phyloP scores from a whole-genome alignment of 2,113 vertebrate genomes.

The Malaclemys terrapin region DNA sequence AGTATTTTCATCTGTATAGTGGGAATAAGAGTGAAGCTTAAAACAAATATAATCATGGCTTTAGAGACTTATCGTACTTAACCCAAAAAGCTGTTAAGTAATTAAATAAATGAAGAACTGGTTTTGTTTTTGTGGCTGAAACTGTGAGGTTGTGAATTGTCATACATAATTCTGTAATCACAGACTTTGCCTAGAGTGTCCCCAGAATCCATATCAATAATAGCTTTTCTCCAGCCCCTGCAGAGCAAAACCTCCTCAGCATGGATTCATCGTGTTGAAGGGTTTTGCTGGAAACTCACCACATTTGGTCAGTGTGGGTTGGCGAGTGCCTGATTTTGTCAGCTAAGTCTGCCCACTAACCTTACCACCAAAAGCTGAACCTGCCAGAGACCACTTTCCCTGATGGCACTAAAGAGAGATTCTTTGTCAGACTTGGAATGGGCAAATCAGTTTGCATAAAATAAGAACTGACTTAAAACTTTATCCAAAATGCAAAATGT shows the following conservation, averaged over 20 bases:
- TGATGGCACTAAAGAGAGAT: constrained; percentile 1
- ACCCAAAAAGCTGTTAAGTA: neutral
- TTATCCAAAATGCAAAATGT: neutral
- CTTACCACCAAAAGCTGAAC: neutral
- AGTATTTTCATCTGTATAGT: neutral
- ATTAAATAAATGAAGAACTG: neutral
- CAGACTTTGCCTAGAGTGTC: neutral
- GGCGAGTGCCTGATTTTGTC: neutral
- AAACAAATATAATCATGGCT: neutral
- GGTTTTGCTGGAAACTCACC: constrained; percentile 34
- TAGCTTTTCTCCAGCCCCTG: neutral
- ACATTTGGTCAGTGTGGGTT: neutral
- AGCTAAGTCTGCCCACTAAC: neutral
- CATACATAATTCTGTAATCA: neutral
- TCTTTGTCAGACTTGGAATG: constrained; percentile 10
- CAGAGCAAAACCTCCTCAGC: neutral
- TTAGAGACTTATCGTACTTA: neutral
- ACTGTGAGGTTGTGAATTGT: neutral
- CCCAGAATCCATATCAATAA: neutral
- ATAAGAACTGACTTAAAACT: constrained; percentile 8
- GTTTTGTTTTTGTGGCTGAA: neutral
- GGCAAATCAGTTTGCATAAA: neutral
- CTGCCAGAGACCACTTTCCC: constrained; percentile 13
- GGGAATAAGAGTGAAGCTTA: neutral
- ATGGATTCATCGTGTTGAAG: neutral